Evolutionary conservation across 2,113 vertebrate species (phyloP).

Genomic region (Eulemur macaco): DNA sequence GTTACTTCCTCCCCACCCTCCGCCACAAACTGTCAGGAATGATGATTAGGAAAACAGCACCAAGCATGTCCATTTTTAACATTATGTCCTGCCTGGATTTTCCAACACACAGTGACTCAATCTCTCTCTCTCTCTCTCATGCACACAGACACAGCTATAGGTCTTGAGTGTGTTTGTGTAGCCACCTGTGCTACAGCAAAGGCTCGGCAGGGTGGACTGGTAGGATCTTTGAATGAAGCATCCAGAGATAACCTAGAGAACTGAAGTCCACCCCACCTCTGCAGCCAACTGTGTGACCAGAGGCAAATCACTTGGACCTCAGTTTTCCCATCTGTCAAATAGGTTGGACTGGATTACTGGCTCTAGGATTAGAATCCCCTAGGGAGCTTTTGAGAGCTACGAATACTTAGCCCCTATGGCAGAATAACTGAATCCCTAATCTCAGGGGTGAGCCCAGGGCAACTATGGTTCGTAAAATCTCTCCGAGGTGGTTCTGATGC

Average conservation of each 20-base stretch:
- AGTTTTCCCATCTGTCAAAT: background rate
- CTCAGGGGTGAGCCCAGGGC: background rate
- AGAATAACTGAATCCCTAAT: background rate
- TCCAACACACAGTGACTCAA: background rate
- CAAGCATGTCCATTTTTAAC: background rate
- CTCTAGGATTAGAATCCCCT: background rate
- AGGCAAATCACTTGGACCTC: background rate
- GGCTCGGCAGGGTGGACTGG: background rate
- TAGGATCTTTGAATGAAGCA: background rate
- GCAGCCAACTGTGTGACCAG: background rate
- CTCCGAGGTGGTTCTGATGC: background rate
- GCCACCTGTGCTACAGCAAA: background rate
- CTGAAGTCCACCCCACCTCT: background rate
- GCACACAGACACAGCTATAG: background rate
- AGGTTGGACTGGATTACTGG: background rate
- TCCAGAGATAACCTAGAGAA: background rate
- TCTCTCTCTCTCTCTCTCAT: background rate
- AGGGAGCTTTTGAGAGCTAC: background rate
- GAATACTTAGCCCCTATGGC: background rate
- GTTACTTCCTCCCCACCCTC: background rate
- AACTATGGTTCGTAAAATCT: background rate
- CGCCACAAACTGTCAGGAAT: background rate
- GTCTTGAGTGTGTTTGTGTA: background rate
- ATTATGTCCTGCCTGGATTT: too few relatives aligned
- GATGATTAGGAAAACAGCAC: background rate